These are phyloP conservation scores for Polydrusus cervinus DNA, from an alignment of 2,888 invertebrate genomes.

Conservation along the genomic window DNA sequence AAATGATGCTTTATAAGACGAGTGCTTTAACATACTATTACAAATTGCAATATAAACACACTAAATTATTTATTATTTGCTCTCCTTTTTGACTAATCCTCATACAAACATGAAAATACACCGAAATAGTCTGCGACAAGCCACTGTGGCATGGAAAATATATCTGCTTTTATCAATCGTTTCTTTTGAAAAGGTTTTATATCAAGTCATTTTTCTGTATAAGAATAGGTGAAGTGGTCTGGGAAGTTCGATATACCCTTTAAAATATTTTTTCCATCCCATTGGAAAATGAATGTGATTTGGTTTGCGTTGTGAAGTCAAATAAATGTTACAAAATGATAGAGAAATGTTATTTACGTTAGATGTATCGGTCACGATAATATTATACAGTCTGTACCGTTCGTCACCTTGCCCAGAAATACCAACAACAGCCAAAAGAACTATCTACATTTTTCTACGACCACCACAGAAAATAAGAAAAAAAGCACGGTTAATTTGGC, in stretches of 20 bases:
- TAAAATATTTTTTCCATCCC: constrained; percentile 43
- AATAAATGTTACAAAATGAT: neutral
- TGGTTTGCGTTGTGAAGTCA: neutral
- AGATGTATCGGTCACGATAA: no score
- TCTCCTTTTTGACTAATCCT: constrained; percentile 5
- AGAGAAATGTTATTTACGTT: neutral
- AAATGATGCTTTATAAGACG: no score
- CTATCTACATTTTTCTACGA: no score
- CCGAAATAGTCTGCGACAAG: constrained; percentile 17
- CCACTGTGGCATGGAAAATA: constrained; percentile 34
- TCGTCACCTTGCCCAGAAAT: no score
- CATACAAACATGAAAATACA: constrained; percentile 16
- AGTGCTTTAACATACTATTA: no score
- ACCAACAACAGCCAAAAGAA: no score
- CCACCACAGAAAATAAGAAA: no score
- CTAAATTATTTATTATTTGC: neutral
- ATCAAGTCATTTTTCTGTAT: constrained; percentile 43
- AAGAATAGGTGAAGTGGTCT: constrained; percentile 52
- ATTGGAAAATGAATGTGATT: constrained; percentile 21
- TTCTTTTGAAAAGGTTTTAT: constrained; percentile 41
- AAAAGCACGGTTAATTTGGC: no score
- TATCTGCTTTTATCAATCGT: constrained; percentile 40
- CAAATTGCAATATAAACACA: no score
- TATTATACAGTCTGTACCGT: no score
- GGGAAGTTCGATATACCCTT: constrained; percentile 42